Conservation (phyloP, 2,113 vertebrate species). For the Lepus americanus region DNA sequence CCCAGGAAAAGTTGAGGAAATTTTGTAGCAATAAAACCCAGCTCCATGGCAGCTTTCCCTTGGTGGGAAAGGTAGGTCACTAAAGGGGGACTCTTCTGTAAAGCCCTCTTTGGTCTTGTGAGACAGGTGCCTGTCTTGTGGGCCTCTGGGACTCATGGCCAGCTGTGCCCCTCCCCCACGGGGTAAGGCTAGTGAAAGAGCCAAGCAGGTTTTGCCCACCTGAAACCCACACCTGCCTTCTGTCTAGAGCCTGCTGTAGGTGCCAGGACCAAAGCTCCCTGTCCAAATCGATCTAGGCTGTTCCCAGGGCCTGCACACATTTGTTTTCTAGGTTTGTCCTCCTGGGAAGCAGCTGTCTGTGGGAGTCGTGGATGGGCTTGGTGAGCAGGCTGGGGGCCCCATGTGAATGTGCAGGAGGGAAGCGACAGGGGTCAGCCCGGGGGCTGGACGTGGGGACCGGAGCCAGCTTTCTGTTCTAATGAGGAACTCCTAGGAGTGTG, state of each 20-base stretch:
- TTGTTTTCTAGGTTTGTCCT: neutral
- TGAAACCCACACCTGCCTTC: neutral
- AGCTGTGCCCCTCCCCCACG: neutral
- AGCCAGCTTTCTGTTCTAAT: neutral
- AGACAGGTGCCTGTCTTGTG: neutral
- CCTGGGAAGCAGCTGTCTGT: neutral
- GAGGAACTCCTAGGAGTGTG: neutral
- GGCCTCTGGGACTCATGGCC: neutral
- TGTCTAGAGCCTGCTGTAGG: neutral
- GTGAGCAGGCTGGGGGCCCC: neutral
- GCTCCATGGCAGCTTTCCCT: neutral
- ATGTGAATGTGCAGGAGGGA: too few relatives aligned
- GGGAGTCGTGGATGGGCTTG: neutral
- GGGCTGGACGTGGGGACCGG: rapidly evolving
- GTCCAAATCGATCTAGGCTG: neutral
- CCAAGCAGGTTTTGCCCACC: neutral
- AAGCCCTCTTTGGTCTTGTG: too few relatives aligned
- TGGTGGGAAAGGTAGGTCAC: too few relatives aligned
- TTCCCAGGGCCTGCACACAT: neutral
- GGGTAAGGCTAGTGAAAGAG: neutral
- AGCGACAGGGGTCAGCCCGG: rapidly evolving
- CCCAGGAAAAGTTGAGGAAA: neutral
- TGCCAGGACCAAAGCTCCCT: neutral
- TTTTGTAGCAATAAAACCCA: neutral
- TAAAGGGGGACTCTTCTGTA: too few relatives aligned